Conservation (phyloP, 2,113 vertebrate genomes). For the Ameiurus melas region DNA sequence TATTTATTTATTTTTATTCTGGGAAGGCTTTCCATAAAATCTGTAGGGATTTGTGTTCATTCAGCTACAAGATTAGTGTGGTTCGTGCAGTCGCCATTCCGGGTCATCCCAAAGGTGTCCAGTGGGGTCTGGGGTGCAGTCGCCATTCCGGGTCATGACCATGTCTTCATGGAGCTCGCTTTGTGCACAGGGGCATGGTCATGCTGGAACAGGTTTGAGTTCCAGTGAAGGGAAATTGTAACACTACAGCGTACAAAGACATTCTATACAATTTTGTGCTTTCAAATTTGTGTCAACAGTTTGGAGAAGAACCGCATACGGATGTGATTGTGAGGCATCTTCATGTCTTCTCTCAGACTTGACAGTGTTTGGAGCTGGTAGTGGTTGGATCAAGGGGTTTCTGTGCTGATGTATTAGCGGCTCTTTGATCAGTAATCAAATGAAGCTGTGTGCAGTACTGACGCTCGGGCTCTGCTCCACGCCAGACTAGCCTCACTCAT, state of each 20-base stretch:
- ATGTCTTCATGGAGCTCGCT: neutral
- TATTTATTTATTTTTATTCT: no score
- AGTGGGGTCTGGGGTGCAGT: no score
- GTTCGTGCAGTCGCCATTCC: neutral
- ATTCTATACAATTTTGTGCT: neutral
- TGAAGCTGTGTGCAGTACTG: conserved; percentile 10
- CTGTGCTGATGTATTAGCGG: conserved; percentile 17
- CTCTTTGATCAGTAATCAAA: conserved; percentile 46
- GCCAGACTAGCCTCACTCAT: conserved; percentile 30
- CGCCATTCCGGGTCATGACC: neutral
- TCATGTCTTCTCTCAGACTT: neutral
- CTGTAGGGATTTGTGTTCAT: neutral
- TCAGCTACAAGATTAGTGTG: neutral
- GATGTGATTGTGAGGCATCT: neutral
- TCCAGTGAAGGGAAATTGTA: neutral
- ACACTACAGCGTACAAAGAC: neutral
- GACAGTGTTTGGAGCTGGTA: neutral
- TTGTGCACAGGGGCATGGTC: neutral
- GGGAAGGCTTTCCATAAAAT: neutral
- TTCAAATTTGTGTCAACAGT: neutral
- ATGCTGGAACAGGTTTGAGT: neutral
- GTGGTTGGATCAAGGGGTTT: neutral
- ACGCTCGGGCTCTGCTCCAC: conserved; percentile 35
- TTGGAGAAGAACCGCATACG: neutral
- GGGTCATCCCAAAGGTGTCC: no score